Conservation (phyloP, 2,113 vertebrate species). For the Chaetodon trifascialis region DNA sequence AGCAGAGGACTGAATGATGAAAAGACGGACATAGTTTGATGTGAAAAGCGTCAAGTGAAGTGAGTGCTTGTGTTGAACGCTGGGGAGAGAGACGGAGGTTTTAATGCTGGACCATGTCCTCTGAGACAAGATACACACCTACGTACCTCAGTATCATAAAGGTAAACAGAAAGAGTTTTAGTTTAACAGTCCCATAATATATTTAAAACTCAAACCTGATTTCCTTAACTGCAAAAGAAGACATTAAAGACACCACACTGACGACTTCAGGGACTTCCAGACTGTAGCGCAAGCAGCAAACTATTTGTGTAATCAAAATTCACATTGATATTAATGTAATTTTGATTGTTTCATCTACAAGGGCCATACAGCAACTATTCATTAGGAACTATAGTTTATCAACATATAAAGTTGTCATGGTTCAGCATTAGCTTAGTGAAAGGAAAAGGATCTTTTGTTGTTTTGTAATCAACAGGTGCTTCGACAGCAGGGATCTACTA, state of each 20-base stretch:
- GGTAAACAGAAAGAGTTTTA: background rate
- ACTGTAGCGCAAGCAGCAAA: conserved; percentile 38
- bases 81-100: conserved; percentile 1
- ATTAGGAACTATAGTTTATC: conserved; percentile 15
- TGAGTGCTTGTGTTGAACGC: conserved; percentile 31
- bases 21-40: conserved; percentile 58
- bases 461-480: background rate
- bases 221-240: background rate
- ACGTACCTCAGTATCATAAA: background rate
- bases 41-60: conserved; percentile 46
- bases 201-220: background rate
- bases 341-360: conserved; percentile 39
- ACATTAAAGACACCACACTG: conserved; percentile 41
- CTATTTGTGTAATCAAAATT: conserved; percentile 49
- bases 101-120: conserved; percentile 73
- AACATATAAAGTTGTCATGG: conserved; percentile 44
- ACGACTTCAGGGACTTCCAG: conserved; percentile 17
- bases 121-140: background rate
- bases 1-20: conserved; percentile 63
- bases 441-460: background rate
- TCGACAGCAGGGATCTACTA: background rate
- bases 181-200: background rate
- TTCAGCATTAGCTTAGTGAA: conserved; percentile 63
- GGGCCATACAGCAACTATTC: conserved; percentile 19
- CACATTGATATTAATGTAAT: conserved; percentile 41